phyloP scores from a whole-genome alignment of 2,888 invertebrate species.

The Dryomyza anilis region DNA sequence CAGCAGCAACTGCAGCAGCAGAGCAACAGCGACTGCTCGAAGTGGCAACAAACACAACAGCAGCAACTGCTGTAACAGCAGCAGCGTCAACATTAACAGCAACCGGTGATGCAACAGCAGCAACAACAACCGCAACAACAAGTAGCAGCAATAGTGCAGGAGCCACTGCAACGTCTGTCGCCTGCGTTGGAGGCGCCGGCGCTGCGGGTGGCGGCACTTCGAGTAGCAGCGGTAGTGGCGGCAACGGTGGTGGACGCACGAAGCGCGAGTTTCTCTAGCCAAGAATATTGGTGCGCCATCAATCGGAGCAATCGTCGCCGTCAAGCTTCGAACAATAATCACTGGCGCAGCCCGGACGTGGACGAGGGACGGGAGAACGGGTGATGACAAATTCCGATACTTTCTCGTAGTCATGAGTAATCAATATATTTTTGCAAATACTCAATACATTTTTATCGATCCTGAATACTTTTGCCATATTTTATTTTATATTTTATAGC shows the following conservation, averaged over 20 bases:
- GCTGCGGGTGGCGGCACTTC: constrained; percentile 30
- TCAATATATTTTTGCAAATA: too few relatives aligned
- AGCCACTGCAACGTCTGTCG: constrained; percentile 32
- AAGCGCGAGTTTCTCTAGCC: constrained; percentile 62
- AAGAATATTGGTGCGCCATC: constrained; percentile 60
- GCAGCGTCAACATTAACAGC: constrained; percentile 27
- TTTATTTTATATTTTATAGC: not conserved
- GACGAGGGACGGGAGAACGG: not conserved
- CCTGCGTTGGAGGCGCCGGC: constrained; percentile 12
- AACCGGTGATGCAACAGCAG: constrained; percentile 6
- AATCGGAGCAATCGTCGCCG: constrained; percentile 58
- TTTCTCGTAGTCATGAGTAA: not conserved
- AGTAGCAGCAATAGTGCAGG: constrained; percentile 36
- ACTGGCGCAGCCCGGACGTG: not conserved
- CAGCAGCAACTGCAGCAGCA: constrained; percentile 37
- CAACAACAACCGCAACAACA: constrained; percentile 26
- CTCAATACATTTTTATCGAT: not conserved
- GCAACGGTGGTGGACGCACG: constrained; percentile 47
- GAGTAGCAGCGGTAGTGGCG: constrained; percentile 31
- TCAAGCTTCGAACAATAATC: constrained; percentile 43
- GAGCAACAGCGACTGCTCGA: constrained; percentile 54
- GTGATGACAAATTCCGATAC: not conserved
- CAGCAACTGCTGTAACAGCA: constrained; percentile 38
- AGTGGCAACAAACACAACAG: constrained; percentile 32
- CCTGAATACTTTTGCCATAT: not conserved